Evolutionary conservation across 1,140 invertebrate species (phyloP).

Genomic region (Solenopsis fugax): DNA sequence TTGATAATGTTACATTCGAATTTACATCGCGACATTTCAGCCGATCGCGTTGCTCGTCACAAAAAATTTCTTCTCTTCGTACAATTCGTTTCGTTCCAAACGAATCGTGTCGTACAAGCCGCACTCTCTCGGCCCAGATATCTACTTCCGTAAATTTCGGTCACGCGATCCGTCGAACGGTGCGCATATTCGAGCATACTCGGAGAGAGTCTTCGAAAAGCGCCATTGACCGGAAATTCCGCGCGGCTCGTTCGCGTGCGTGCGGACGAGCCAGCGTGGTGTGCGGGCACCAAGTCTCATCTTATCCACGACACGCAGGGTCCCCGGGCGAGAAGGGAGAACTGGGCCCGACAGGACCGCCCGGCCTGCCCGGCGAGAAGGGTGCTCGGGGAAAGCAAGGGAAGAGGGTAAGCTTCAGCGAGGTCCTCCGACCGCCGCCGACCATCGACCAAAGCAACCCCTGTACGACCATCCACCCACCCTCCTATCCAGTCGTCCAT

Average conservation of each 20-base stretch:
- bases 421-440: constrained; percentile 83
- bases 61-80: not conserved
- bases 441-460: constrained; percentile 70
- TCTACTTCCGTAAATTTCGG: constrained; percentile 4
- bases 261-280: constrained; percentile 42
- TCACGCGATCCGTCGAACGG: constrained; percentile 47
- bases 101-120: not conserved
- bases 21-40: not conserved
- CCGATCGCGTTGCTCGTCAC: not conserved
- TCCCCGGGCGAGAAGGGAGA: constrained; percentile 93
- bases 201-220: not conserved
- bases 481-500: constrained; percentile 7
- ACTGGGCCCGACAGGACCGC: constrained; percentile 90
- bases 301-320: constrained; percentile 87
- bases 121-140: not conserved
- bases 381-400: constrained; percentile 94
- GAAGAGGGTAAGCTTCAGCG: constrained; percentile 92
- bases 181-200: too few relatives aligned
- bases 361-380: constrained; percentile 91
- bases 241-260: constrained; percentile 48
- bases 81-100: not conserved
- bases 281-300: constrained; percentile 63
- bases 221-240: constrained; percentile 26
- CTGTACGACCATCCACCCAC: constrained; percentile 45
- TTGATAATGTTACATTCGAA: not conserved